phyloP scores from a whole-genome alignment of 1,140 invertebrate species.

The Cherax destructor region DNA sequence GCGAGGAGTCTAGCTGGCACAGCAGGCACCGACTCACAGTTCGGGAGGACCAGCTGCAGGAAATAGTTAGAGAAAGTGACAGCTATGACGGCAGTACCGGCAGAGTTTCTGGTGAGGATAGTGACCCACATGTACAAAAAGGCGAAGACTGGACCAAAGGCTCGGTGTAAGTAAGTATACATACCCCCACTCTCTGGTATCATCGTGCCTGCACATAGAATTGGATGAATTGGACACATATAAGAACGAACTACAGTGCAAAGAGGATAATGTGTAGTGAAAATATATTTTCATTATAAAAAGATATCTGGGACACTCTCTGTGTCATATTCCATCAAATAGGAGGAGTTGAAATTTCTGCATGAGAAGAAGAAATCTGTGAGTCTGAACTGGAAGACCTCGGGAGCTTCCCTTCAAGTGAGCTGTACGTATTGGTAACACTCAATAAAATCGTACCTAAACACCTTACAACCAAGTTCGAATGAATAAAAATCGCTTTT shows the following conservation, averaged over 20 bases:
- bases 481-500: too few relatives aligned
- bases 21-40: constrained; percentile 80
- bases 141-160: constrained; percentile 94
- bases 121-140: constrained; percentile 95
- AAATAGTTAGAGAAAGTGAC: constrained; percentile 93
- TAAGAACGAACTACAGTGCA: background rate
- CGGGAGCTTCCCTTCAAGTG: too few relatives aligned
- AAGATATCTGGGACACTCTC: too few relatives aligned
- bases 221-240: too few relatives aligned
- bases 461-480: too few relatives aligned
- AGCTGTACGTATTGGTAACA: too few relatives aligned
- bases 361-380: too few relatives aligned
- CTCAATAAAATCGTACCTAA: too few relatives aligned
- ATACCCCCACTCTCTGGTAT: constrained; percentile 92
- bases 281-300: too few relatives aligned
- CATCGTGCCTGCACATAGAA: constrained; percentile 75
- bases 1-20: constrained; percentile 81
- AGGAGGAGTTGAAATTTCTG: too few relatives aligned
- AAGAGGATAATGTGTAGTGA: background rate
- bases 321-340: too few relatives aligned
- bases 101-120: constrained; percentile 84
- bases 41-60: constrained; percentile 87
- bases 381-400: too few relatives aligned
- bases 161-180: constrained; percentile 92
- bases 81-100: constrained; percentile 92